These are phyloP conservation scores for Aspidiotus rigidus DNA, from an alignment of 2,888 invertebrate species.

Conservation along the genomic window DNA sequence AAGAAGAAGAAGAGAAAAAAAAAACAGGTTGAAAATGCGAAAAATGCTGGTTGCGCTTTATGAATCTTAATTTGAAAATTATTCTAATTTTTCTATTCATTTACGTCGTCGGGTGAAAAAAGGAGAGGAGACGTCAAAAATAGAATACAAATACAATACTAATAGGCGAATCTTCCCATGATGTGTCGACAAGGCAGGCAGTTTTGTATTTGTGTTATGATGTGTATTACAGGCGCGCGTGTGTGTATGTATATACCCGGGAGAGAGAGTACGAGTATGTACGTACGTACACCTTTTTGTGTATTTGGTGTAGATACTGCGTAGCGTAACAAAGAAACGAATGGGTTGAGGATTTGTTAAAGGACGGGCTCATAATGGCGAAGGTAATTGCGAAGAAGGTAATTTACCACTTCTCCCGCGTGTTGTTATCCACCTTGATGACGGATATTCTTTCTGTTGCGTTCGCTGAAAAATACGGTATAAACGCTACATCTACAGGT, in stretches of 20 bases:
- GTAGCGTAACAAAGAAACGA: conserved; percentile 2
- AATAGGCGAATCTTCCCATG: conserved; percentile 4
- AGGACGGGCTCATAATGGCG: not conserved
- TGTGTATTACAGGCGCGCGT: too few relatives aligned
- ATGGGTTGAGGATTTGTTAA: conserved; percentile 2
- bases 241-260: too few relatives aligned
- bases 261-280: too few relatives aligned
- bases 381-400: conserved; percentile 4
- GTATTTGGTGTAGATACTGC: not conserved
- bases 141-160: not conserved
- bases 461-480: not conserved
- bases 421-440: conserved; percentile 4
- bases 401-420: conserved; percentile 2
- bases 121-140: not conserved
- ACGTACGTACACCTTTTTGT: too few relatives aligned
- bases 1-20: not conserved
- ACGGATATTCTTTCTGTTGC: not conserved
- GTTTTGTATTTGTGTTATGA: too few relatives aligned
- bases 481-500: not conserved
- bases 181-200: not conserved
- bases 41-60: not conserved
- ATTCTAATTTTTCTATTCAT: not conserved
- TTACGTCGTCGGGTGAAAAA: too few relatives aligned
- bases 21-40: not conserved
- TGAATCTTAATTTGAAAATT: conserved; percentile 2